Evolutionary conservation across 2,888 invertebrate species (phyloP).

Genomic region (Hyposoter didymator): DNA sequence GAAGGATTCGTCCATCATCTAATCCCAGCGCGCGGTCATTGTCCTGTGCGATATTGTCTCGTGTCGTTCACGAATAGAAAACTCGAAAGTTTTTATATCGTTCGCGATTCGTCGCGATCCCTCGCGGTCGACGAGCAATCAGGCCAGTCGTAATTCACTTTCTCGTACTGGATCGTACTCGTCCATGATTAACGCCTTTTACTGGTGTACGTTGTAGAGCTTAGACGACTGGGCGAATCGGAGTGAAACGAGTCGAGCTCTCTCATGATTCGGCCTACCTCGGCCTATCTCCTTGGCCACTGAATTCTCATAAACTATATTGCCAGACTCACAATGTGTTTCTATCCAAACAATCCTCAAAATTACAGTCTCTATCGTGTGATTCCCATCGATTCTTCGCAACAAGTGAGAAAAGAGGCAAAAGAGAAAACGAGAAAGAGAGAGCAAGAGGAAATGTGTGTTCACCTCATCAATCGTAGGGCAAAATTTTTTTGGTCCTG

Average conservation of each 20-base stretch:
- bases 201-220: slow-evolving; percentile 16
- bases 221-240: slow-evolving; percentile 62
- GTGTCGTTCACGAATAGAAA: slow-evolving; percentile 57
- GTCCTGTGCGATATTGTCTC: slow-evolving; percentile 23
- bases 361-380: neutral
- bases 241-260: slow-evolving; percentile 66
- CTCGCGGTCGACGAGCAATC: slow-evolving; percentile 68
- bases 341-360: slow-evolving; percentile 1
- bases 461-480: neutral
- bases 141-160: slow-evolving; percentile 69
- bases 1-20: slow-evolving; percentile 17
- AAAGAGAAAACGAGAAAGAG: neutral
- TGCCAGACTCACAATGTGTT: neutral
- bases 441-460: neutral
- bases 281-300: slow-evolving; percentile 41
- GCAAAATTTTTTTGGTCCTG: neutral
- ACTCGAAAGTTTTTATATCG: slow-evolving; percentile 65
- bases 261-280: slow-evolving; percentile 53
- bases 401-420: neutral
- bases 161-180: slow-evolving; percentile 61
- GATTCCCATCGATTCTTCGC: slow-evolving; percentile 1
- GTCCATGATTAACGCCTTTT: slow-evolving; percentile 68
- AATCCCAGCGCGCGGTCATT: slow-evolving; percentile 31
- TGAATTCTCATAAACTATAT: slow-evolving; percentile 40
- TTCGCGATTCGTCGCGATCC: slow-evolving; percentile 65